These are phyloP conservation scores for Clarias batrachus DNA, from an alignment of 2,113 vertebrate species.

Conservation along the genomic window DNA sequence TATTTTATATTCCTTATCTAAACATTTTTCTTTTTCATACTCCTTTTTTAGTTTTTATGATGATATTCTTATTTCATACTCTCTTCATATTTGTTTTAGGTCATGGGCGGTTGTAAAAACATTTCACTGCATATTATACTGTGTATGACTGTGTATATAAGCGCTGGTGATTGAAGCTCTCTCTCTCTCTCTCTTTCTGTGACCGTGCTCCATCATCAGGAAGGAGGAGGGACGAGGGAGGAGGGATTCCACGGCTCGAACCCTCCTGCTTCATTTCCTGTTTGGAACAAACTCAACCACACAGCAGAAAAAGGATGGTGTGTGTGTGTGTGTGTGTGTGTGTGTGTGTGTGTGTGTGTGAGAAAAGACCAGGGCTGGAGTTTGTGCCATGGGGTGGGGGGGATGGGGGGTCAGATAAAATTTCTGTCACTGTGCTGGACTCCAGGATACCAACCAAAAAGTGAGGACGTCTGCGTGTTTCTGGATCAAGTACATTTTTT, in stretches of 20 bases:
- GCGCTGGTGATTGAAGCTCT: neutral
- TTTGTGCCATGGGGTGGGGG: neutral
- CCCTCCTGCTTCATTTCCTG: slow-evolving; percentile 57
- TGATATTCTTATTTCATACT: too few relatives aligned
- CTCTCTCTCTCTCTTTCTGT: neutral
- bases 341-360: neutral
- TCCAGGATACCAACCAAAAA: neutral
- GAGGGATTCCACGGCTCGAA: slow-evolving; percentile 34
- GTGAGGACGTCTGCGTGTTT: neutral
- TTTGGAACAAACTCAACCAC: slow-evolving; percentile 61
- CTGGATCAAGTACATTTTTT: neutral
- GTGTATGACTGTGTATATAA: neutral
- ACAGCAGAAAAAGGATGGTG: slow-evolving; percentile 12
- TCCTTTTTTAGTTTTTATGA: too few relatives aligned
- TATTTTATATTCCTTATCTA: too few relatives aligned
- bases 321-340: slow-evolving; percentile 36
- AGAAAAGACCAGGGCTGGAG: neutral
- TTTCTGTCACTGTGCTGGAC: neutral
- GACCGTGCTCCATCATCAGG: slow-evolving; percentile 41
- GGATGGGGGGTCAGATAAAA: too few relatives aligned
- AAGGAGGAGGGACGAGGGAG: slow-evolving; percentile 35
- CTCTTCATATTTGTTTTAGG: too few relatives aligned
- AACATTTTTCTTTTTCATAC: too few relatives aligned
- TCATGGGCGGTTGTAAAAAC: too few relatives aligned
- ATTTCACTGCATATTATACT: too few relatives aligned